Conservation (phyloP, 2,797 vertebrate species). For the Chrysocyon brachyurus region DNA sequence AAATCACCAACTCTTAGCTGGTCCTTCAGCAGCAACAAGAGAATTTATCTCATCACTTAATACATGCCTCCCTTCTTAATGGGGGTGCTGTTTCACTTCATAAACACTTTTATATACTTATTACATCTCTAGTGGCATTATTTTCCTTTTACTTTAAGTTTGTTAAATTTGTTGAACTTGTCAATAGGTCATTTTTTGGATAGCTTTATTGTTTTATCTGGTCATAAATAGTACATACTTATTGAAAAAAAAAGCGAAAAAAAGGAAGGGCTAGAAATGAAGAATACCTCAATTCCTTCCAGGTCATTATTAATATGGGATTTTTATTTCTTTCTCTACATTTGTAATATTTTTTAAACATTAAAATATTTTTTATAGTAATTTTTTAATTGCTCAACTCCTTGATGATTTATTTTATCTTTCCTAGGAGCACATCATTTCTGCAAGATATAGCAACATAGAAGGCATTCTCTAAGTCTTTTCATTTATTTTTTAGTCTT, state of each 20-base stretch:
- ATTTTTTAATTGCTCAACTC: constrained; percentile 27
- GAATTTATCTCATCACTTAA: background rate
- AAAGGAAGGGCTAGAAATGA: background rate
- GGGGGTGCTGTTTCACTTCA: background rate
- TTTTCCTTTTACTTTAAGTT: constrained; percentile 57
- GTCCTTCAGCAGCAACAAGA: background rate
- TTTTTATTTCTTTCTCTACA: constrained; percentile 37
- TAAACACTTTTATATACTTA: background rate
- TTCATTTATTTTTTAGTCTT: background rate
- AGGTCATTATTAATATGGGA: constrained; percentile 42
- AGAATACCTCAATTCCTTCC: background rate
- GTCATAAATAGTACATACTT: background rate
- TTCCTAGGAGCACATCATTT: background rate
- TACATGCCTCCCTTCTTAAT: background rate
- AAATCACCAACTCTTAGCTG: background rate
- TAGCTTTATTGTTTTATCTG: constrained; percentile 36
- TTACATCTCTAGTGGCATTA: background rate
- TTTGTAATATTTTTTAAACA: background rate
- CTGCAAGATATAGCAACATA: background rate
- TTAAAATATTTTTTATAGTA: background rate
- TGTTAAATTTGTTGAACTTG: constrained; percentile 58
- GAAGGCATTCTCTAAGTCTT: background rate
- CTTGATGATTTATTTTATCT: constrained; percentile 38
- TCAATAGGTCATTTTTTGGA: background rate
- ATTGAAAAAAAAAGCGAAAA: background rate